Percentiles rank a stretch among this genome's conserved stretches.
Conservation (phyloP, 2,113 vertebrate species). For the Apteryx mantelli region DNA sequence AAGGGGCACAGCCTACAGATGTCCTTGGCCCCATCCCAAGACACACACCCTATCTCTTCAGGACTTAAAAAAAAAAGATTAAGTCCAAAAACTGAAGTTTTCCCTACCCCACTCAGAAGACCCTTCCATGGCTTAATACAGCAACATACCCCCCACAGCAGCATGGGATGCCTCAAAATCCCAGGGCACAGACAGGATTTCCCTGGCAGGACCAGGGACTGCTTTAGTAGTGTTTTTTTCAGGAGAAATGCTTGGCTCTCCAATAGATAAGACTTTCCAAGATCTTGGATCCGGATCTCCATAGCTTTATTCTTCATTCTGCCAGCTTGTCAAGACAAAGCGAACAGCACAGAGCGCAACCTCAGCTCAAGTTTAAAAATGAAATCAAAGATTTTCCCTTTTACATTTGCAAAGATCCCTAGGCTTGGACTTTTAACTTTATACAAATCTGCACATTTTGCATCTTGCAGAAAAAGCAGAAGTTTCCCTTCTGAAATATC, state of each 20-base stretch:
- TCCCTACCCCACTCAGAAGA: not conserved
- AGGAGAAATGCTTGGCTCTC: not conserved
- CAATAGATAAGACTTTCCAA: not conserved
- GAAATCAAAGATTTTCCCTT: not conserved
- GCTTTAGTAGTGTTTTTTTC: not conserved
- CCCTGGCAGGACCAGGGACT: not conserved
- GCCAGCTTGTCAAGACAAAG: not conserved
- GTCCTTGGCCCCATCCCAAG: not conserved
- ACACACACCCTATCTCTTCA: not conserved
- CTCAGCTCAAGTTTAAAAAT: not conserved
- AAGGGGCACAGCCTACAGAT: not conserved
- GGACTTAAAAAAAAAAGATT: not conserved
- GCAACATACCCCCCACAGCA: not conserved
- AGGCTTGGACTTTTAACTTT: not conserved
- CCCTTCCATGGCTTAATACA: not conserved
- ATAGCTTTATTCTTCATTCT: not conserved
- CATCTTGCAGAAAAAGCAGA: not conserved
- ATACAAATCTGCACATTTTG: not conserved
- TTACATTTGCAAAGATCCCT: not conserved
- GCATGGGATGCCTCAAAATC: not conserved
- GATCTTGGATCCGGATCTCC: not conserved
- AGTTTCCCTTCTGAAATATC: not conserved
- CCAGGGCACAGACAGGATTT: not conserved
- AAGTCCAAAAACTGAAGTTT: not conserved
- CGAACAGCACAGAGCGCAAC: not conserved